Percentiles rank a stretch among this genome's conserved stretches.
Evolutionary conservation across 1,140 invertebrate species (phyloP).

Genomic region (Andrena cerasifolii): DNA sequence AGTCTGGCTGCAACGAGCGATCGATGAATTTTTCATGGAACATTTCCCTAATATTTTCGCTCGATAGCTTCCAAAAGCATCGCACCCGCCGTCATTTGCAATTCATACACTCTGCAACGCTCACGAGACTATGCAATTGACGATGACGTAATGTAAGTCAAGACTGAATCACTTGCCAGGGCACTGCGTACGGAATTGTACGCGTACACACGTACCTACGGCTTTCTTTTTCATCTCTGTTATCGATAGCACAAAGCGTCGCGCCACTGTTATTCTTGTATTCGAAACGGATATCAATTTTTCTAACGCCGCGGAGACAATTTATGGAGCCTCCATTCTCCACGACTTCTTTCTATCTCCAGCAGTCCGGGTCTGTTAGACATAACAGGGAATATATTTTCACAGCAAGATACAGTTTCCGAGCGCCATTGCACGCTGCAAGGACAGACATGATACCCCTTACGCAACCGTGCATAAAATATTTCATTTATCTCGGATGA

Average conservation of each 20-base stretch:
- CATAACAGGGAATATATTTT: background rate
- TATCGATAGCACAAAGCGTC: background rate
- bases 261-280: conserved; percentile 7
- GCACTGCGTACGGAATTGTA: background rate
- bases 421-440: background rate
- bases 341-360: no score
- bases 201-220: no score
- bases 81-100: background rate
- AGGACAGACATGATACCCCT: background rate
- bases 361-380: no score
- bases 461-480: background rate
- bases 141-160: conserved; percentile 34
- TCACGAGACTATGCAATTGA: conserved; percentile 18
- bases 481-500: background rate
- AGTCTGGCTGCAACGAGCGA: background rate
- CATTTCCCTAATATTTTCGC: background rate
- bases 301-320: no score
- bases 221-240: background rate
- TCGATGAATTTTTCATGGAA: background rate
- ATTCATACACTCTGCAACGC: background rate
- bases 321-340: no score
- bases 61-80: background rate
- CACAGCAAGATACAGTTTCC: background rate
- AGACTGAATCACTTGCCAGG: conserved; percentile 8
- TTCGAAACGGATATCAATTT: background rate